Evolutionary conservation across 2,888 invertebrate genomes (phyloP).

Genomic region (Morinoia aosen): DNA sequence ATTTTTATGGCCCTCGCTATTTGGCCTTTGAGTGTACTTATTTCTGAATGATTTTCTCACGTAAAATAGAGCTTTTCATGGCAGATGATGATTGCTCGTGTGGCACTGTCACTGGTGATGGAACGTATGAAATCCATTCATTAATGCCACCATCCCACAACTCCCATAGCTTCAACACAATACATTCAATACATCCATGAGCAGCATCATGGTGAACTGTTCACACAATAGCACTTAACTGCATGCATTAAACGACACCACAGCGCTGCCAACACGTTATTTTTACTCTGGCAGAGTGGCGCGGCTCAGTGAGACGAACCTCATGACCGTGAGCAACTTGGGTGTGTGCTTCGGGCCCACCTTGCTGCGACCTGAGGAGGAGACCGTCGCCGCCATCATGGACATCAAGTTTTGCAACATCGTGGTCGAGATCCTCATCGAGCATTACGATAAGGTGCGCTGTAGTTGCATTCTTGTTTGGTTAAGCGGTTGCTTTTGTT

Average conservation of each 20-base stretch:
- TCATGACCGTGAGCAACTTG: constrained; percentile 97
- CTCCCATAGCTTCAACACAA: neutral
- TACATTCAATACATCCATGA: neutral
- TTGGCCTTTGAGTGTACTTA: too few species aligned
- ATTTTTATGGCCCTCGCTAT: too few species aligned
- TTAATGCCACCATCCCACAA: too few species aligned
- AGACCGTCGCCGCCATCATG: constrained; percentile 97
- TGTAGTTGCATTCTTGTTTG: neutral
- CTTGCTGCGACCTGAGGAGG: constrained; percentile 92
- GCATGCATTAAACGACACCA: too few species aligned
- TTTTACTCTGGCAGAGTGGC: constrained; percentile 78
- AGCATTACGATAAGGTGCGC: constrained; percentile 83
- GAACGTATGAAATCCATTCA: too few species aligned
- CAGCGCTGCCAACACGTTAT: too few species aligned
- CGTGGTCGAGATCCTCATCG: constrained; percentile 95
- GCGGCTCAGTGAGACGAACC: constrained; percentile 86
- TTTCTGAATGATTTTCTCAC: too few species aligned
- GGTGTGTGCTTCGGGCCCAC: constrained; percentile 99
- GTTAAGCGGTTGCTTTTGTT: constrained; percentile 52
- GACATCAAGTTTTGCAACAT: constrained; percentile 99
- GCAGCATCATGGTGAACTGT: neutral
- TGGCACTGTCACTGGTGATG: too few species aligned
- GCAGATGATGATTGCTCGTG: too few species aligned
- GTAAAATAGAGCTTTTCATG: too few species aligned
- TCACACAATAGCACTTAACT: neutral